Evolutionary conservation across 2,113 vertebrate genomes (phyloP).

Genomic region (Peucedramus taeniatus): DNA sequence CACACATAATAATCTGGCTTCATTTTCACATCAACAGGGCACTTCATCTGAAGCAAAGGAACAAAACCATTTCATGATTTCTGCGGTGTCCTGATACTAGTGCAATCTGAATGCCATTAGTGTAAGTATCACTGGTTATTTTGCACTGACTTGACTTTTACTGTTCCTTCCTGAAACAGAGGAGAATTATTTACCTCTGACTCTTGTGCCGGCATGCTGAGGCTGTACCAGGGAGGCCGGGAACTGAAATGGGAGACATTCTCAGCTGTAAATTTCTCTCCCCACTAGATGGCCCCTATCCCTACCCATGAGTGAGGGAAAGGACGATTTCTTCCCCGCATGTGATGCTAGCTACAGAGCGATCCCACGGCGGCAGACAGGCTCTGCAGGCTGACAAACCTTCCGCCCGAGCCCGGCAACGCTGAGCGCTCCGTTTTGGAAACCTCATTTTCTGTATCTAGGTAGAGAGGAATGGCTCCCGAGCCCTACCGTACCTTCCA

Average conservation of each 20-base stretch:
- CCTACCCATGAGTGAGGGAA: not conserved
- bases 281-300: constrained; percentile 37
- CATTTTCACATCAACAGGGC: not conserved
- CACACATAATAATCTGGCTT: not conserved
- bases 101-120: not conserved
- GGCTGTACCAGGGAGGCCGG: not conserved
- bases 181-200: not conserved
- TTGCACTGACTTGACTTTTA: not conserved
- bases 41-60: fast-evolving
- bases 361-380: not conserved
- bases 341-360: not conserved
- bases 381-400: not conserved
- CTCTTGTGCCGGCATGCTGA: not conserved
- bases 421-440: not conserved
- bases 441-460: not conserved
- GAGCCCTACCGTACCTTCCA: fast-evolving
- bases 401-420: not conserved
- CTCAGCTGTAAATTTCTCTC: not conserved
- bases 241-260: not conserved
- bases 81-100: not conserved
- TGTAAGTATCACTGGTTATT: not conserved
- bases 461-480: not conserved
- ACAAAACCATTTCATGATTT: not conserved
- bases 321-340: not conserved
- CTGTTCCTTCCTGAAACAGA: not conserved